Evolutionary conservation across 2,113 vertebrate species (phyloP), one percentile per base, ranked within the genome.

Genomic region (Phyllostomus discolor): DNA sequence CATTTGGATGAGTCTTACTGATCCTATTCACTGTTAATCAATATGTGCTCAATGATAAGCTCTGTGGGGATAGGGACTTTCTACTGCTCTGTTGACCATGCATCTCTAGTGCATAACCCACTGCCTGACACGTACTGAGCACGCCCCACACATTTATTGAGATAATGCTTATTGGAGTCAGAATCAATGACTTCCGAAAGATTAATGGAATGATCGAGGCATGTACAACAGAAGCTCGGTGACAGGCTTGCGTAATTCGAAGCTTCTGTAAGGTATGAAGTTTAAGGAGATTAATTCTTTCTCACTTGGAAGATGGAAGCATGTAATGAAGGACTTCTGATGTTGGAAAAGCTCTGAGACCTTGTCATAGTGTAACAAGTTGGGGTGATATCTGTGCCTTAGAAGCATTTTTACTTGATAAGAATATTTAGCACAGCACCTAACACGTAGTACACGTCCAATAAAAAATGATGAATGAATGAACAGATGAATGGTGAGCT

Each of bases 401-500:
- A 14, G 31, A 80, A 85, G 16, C 3, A 22, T 17, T 95, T 81
- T 43, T 57, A 87, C 5, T 43, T 46, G 12, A 33, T 31, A 20
- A 66, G n/a, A 88, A 52, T 90, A 90, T 96, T 90, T 91, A 54
- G 41, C 72, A 73, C 17, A 91, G 35, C 59, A 79, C 31, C 73
- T 79, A 81, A 88, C 38, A 64, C 12, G 6, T 84, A 88, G 59
- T 69, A 81, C 54, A 43, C 31, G 66, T 28, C 82, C 54, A 80
- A 3, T 95, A 80, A 97, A 89, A 97, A 94, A 52, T 92, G 57
- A 93, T 73, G 52, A 85, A 80, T 52, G 79, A 73, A 87, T 54
- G 66, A 75, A 81, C 80, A 57, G 91, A 88, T 91, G 70, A 94
- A 90, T 91, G 54, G 72, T 46, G 54, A 82, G 3, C 41, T 88